Base-by-base conservation (phyloP, 2,113 vertebrate genomes). In the Corythaixoides concolor region DNA sequence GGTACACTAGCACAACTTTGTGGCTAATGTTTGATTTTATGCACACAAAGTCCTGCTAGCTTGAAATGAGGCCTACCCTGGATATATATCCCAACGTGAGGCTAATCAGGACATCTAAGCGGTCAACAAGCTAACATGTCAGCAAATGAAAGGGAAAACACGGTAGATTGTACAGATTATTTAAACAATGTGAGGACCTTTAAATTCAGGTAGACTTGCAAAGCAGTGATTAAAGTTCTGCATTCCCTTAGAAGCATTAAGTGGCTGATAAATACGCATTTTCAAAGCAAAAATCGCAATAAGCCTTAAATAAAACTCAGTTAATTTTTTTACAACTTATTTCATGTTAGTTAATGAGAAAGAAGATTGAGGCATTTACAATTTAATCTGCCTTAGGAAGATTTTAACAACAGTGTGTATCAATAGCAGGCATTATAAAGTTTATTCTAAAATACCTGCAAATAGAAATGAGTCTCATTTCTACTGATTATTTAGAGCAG, bases 201-300 rank as follows among this genome's bases (percentile, higher is more conserved):
- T 81, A 88, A 70, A 91, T 91, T 87, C 75, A 94, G 17, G 67
- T 53, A 88, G 85, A 86, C 26, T 90, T 86, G 56, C 63, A 85
- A 0, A 23, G 50, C 23, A 68, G 58, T 43, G 47, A 87, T 76
- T 74, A 59, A 87, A 27, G 27, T 19, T 53, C 60, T 68, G 63
- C 24, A 64, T 22, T 76, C 45, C 55, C 88, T 69, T 37, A 84
- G 79, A 96, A 72, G 11, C 27, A 52, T 62, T 91, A 88, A 83
- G 74, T 45, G 56, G 30, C 45, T 91, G 68, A 94, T 24, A 96
- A 77, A 72, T 81, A 95, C 6, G 69, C 41, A 73, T 45, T 37
- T 50, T 56, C 15, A 58, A 88, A 72, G 47, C 20, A 94, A 93
- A 95, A 84, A 77, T 9, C 49, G 43, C 74, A 83, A 76, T 91